Conservation (phyloP, 2,113 vertebrate species). For the Sapayoa aenigma region DNA sequence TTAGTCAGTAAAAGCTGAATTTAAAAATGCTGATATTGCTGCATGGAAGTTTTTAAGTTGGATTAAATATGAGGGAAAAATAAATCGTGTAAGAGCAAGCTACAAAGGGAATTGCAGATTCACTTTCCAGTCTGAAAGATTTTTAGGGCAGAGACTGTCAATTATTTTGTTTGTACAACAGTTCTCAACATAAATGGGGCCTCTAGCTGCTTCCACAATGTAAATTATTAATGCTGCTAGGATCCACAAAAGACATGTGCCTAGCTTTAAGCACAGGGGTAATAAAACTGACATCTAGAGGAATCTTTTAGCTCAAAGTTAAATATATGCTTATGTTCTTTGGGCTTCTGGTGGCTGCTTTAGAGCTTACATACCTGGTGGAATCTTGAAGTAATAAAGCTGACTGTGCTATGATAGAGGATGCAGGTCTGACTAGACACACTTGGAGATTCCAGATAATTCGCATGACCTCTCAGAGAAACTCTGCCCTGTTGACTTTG, state of each 20-base stretch:
- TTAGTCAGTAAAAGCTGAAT: constrained; percentile 26
- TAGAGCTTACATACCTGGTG: not conserved
- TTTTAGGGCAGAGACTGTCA: constrained; percentile 58
- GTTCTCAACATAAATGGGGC: constrained; percentile 30
- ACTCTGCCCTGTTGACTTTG: not conserved
- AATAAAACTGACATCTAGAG: constrained; percentile 17
- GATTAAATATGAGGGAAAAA: constrained; percentile 41
- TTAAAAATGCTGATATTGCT: constrained; percentile 53
- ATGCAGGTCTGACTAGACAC: not conserved
- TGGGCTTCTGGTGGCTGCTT: not conserved
- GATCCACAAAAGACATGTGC: constrained; percentile 18
- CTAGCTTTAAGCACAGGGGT: not conserved
- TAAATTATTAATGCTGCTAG: constrained; percentile 56
- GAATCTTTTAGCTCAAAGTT: constrained; percentile 3
- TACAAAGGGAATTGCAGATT: constrained; percentile 54
- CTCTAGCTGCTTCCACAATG: constrained; percentile 3
- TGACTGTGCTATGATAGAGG: not conserved
- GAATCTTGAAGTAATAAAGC: not conserved
- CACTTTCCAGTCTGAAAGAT: constrained; percentile 40
- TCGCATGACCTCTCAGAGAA: constrained; percentile 1
- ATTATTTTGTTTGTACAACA: constrained; percentile 57
- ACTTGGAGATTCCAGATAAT: not conserved
- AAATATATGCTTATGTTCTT: not conserved
- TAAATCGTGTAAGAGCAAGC: constrained; percentile 4
- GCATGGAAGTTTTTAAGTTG: not conserved